Evolutionary conservation across 2,888 invertebrate genomes (phyloP), one percentile per base, ranked within the genome.

Genomic region (Orthosia gothica): DNA sequence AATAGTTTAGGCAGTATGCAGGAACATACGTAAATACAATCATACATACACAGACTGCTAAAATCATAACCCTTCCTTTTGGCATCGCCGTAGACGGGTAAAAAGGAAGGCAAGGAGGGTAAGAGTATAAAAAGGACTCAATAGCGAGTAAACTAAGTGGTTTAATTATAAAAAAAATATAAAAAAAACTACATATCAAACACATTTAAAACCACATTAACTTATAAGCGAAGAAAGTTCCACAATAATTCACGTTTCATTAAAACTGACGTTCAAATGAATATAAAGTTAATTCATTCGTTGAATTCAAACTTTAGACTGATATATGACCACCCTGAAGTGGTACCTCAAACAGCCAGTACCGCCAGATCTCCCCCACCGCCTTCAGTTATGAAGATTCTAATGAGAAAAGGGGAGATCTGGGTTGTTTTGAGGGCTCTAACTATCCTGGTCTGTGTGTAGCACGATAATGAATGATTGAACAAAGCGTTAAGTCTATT

Each of bases 401-500:
- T 87, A 88, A 89, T 89, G 81, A 88, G 87, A 88, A 90, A 92
- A 92, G 90, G 89, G 90, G 91, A 88, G 89, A 79, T 89, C 81
- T 89, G 89, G 91, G 88, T 87, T 91, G 91, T 89, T 90, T 87
- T 74, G 88, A 92, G 88, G 88, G 92, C 77, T 92, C 93, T 91
- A 85, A 91, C 91, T 93, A 92, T 82, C 82, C 88, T 93, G 94
- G 95, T 87, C 88, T 90, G 89, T 84, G 87, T 89, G 84, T 80
- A 86, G 86, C 87, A 76, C 85, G 83, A 89, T 95, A 94, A 96
- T 96, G 93, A 96, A 96, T 96, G 94, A 96, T 96, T 95, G 95
- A 95, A 94, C 94, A 94, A 93, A 93, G 93, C 93, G 95, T 93
- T 96, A 96, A 96, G 95, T 95, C 94, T 95, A 95, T 96, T 95